Base-by-base conservation (phyloP, 2,113 vertebrate genomes). In the Orientallactaga bullata region DNA sequence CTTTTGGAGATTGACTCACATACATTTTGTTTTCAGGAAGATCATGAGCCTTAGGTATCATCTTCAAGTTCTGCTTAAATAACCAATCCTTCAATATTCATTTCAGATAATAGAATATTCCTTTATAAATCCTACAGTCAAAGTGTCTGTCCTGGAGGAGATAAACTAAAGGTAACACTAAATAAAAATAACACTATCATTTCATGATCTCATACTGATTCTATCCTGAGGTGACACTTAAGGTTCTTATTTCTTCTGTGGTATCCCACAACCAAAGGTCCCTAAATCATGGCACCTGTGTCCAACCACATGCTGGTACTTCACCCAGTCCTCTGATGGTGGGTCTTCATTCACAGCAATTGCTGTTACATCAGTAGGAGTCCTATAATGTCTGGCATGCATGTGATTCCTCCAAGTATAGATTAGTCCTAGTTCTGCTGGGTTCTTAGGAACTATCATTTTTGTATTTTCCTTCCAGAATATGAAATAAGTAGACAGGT, bases 21-120 rank as follows among this genome's bases (percentile, higher is more conserved):
- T 0, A 78, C 94, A 77, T 84, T 89, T 93, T 95, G 77, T 85
- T 85, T 94, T 85, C 1, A 82, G 47, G 4, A 32, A 73, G 47
- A 77, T 16, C 0, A 8, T 37, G 13, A 58, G 26, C 79, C 35
- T 89, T 47, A 42, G 11, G 42, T 89, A 37, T 77, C 9, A 85
- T 81, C 78, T 89, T 61, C 80, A 20, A 78, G 28, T 83, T 23
- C 24, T 76, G 17, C 79, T 93, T 80, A 81, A 79, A 21, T 71
- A 61, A 35, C 23, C 1, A 81, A 15, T 63, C 30, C 89, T 78
- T 87, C 63, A 90, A 4, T 86, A 55, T 71, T 82, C 15, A n/a
- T 58, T 24, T 73, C 18, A 90, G 32, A 71, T 77, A 60, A 73
- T 18, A 2, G 2, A 66, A 2, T 15, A 3, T 47, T 71, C 5